Conservation (phyloP, 2,888 invertebrate species). For the Drosophila niveifrons region DNA sequence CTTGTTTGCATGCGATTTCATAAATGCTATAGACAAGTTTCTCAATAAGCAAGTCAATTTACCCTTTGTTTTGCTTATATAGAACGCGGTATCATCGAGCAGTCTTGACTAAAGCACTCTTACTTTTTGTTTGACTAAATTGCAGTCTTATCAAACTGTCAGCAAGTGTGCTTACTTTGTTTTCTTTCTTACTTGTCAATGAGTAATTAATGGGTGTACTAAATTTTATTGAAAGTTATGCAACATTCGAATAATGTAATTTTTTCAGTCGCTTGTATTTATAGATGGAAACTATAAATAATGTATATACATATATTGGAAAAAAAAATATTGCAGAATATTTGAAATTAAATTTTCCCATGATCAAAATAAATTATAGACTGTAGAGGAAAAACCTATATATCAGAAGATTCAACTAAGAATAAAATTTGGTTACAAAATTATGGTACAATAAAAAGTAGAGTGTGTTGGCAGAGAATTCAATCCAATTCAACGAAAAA, state of each 20-base stretch:
- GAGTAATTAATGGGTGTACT: not conserved
- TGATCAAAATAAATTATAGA: not conserved
- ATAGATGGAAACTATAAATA: not conserved
- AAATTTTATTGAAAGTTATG: not conserved
- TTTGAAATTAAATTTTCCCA: not conserved
- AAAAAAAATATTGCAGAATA: conserved; percentile 2
- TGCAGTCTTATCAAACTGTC: not conserved
- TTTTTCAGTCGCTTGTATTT: not conserved
- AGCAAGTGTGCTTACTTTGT: conserved; percentile 2
- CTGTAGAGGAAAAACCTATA: too few species aligned
- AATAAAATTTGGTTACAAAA: too few species aligned
- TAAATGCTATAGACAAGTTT: not conserved
- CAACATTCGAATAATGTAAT: not conserved
- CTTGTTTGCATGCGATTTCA: not conserved
- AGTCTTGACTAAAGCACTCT: not conserved
- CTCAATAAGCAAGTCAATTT: not conserved
- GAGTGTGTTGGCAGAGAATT: not conserved
- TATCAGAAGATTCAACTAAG: too few species aligned
- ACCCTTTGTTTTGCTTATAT: not conserved
- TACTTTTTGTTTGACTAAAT: conserved; percentile 1
- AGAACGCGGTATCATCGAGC: not conserved
- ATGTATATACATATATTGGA: not conserved
- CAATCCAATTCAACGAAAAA: not conserved
- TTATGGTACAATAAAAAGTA: not conserved
- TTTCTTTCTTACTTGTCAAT: not conserved